phyloP scores from a whole-genome alignment of 2,888 invertebrate species.

The Taphrorychus bicolor region DNA sequence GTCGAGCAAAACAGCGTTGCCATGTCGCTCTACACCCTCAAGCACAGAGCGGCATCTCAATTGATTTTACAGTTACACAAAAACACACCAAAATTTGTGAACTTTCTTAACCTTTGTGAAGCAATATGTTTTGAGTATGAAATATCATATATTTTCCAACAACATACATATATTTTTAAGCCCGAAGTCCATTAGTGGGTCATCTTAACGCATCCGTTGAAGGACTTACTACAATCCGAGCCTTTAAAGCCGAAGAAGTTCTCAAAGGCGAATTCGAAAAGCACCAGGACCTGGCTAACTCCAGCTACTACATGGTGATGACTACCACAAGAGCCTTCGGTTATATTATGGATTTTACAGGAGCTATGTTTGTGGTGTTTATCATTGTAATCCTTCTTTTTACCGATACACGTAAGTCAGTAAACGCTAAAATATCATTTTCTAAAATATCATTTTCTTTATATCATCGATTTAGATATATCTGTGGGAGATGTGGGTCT shows the following conservation, averaged over 20 bases:
- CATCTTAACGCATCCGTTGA: conserved; percentile 55
- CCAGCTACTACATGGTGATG: conserved; percentile 50
- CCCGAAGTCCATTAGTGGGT: conserved; percentile 54
- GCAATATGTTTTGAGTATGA: no score
- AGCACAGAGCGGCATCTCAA: no score
- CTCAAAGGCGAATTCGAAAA: conserved; percentile 52
- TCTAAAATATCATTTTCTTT: no score
- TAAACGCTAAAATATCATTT: background rate
- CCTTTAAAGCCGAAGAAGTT: conserved; percentile 50
- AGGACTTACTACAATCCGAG: conserved; percentile 55
- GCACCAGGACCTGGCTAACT: conserved; percentile 54
- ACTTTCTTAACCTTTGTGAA: no score
- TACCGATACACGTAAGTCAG: conserved; percentile 42
- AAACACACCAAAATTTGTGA: no score
- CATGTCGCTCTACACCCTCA: no score
- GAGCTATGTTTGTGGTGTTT: conserved; percentile 44
- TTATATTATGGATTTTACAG: conserved; percentile 50
- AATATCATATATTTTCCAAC: no score
- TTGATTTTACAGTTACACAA: no score
- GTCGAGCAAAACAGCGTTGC: no score
- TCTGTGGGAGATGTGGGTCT: conserved; percentile 69
- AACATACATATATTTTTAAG: no score
- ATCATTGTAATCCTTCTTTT: conserved; percentile 44
- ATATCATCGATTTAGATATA: conserved; percentile 38
- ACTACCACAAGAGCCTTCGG: conserved; percentile 50